Base-by-base conservation (phyloP, 1,140 invertebrate species). In the Lamellibrachia luymesi region DNA sequence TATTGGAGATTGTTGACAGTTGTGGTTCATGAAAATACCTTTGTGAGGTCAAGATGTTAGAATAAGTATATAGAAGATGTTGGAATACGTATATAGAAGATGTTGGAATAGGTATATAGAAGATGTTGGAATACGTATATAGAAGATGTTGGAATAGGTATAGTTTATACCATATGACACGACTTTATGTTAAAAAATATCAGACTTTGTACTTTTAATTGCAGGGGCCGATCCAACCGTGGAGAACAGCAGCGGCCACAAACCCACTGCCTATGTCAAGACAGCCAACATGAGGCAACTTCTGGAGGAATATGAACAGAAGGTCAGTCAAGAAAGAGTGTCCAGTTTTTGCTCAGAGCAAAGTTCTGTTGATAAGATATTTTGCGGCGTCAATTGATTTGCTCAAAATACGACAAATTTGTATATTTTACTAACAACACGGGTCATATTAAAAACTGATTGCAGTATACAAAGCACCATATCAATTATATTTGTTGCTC, bases 221-320 rank as follows among this genome's bases (percentile, higher is more conserved):
- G 92, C 93, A 96, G 97, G 97, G 90, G 97, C 97, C 90, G 96
- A 97, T 95, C 97, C 97, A 5, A 95, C 95, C 7, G 92, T 95
- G 52, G 97, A 98, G 95, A 98, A 98, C 96, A 97, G 98, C 95
- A 97, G 97, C 92, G 98, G 98, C 2, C 97, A 98, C 95, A 97
- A 97, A 94, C 97, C 98, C 25, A 95, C 97, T n/a, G 97, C 98
- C 93, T 99, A 98, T 96, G 97, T 97, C 56, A 95, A 95, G 92
- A 94, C 93, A 52, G 51, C 90, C 49, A 56, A 92, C 7, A 97
- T 97, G n/a, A 97, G 97, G 95, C 95, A 97, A 89, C 94, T 97
- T 93, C 94, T 97, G 94, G 93, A 95, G 90, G 94, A 95, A 50
- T 95, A 96, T 93, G 95, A 95, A 51, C 94, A 95, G 94, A 96